Conservation (phyloP, 2,113 vertebrate genomes). For the Aegotheles bennettii region DNA sequence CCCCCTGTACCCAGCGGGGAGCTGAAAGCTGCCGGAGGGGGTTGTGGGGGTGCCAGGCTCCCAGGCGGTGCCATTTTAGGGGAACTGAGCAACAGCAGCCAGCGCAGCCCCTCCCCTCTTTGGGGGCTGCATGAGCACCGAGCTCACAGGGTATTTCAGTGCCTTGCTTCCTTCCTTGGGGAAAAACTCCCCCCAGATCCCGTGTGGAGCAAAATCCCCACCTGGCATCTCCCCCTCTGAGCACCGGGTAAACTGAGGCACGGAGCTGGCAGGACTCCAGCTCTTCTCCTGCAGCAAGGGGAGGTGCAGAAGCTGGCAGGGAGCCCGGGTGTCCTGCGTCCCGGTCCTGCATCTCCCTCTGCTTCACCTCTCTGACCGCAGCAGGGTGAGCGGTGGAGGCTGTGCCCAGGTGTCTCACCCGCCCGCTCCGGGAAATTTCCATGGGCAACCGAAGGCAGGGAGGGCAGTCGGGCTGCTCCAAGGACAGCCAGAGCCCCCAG, state of each 20-base stretch:
- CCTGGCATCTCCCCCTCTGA: neutral
- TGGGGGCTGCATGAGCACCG: neutral
- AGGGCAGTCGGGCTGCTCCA: accelerated
- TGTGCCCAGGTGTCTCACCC: neutral
- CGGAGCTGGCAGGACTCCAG: neutral
- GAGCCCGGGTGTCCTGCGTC: neutral
- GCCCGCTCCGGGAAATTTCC: conserved; percentile 43
- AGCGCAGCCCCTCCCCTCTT: accelerated
- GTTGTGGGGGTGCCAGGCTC: neutral
- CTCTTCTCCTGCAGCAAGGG: conserved; percentile 19
- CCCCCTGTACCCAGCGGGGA: neutral
- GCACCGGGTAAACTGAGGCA: conserved; percentile 11
- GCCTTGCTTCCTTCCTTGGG: neutral
- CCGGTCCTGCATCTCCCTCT: neutral
- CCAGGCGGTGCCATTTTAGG: neutral
- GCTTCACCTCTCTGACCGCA: conserved; percentile 35
- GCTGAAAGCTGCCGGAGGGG: neutral
- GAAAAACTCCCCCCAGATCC: neutral
- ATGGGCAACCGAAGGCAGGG: neutral
- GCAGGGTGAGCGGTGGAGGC: neutral
- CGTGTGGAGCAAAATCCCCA: neutral
- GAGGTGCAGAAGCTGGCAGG: neutral
- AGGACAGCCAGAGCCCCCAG: neutral
- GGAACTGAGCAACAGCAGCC: neutral
- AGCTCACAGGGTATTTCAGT: neutral